A percentile compares a stretch with the other conserved stretches of the same genome.
Conservation (phyloP, 2,797 vertebrate species). For the Ptychobarbus kaznakovi region DNA sequence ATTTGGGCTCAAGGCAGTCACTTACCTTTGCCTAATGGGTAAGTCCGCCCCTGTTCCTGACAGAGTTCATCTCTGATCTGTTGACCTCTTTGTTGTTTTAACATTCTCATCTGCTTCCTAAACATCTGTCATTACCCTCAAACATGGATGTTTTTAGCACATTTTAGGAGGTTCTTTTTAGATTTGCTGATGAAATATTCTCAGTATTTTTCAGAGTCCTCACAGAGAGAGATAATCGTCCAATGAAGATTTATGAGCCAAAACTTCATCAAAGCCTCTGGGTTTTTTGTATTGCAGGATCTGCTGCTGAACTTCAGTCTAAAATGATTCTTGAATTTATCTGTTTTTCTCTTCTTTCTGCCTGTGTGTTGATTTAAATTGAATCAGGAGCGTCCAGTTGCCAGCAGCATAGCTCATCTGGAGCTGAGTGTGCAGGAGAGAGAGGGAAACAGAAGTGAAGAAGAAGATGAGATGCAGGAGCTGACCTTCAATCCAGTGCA, state of each 20-base stretch:
- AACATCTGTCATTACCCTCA: slow-evolving; percentile 10
- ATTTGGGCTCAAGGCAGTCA: too few species aligned
- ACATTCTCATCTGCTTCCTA: background rate
- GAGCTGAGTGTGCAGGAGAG: slow-evolving; percentile 77
- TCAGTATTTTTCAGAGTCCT: background rate
- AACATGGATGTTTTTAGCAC: background rate
- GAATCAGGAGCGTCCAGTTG: slow-evolving; percentile 69
- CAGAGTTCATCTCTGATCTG: background rate
- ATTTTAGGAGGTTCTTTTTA: slow-evolving; percentile 5
- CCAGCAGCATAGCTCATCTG: slow-evolving; percentile 82
- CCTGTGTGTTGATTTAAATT: background rate
- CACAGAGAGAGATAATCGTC: background rate
- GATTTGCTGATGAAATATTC: slow-evolving; percentile 17
- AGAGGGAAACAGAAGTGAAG: slow-evolving; percentile 27
- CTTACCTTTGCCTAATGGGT: too few species aligned
- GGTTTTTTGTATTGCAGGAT: slow-evolving; percentile 12
- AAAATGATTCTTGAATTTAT: background rate
- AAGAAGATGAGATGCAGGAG: slow-evolving; percentile 74
- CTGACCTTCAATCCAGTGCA: slow-evolving; percentile 88
- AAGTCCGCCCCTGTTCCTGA: background rate
- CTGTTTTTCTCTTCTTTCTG: slow-evolving; percentile 21
- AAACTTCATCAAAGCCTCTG: slow-evolving; percentile 10
- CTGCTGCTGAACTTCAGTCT: background rate
- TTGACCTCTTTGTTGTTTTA: background rate
- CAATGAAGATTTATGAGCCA: background rate